Base-by-base conservation (phyloP, 2,797 vertebrate genomes). In the Malurus leucopterus region DNA sequence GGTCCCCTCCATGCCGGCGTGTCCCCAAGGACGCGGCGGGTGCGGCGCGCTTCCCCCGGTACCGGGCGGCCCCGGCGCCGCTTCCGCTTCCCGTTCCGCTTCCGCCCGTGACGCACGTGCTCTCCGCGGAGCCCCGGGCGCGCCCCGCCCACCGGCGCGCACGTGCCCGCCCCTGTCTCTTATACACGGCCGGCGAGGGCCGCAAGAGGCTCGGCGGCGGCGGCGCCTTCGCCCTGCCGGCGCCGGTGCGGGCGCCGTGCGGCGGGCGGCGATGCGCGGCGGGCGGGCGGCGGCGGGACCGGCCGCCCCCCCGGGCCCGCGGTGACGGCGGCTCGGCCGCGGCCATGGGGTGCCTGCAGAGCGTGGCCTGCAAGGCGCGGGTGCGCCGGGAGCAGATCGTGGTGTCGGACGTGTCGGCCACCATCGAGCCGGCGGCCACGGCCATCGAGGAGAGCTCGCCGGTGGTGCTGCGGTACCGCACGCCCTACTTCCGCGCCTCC, bases 401-500 rank as follows among this genome's bases (percentile, higher is more conserved):
- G 92, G 99, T 99, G 90, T 98, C 98, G 87, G 99, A 99, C 94
- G 98, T 99, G 95, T 98, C 98, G 74, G 99, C 99, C 95, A 98
- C 98, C 92, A 99, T 99, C 89, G 99, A 99, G 97, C 98, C 98
- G 92, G 98, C 98, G 93, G 98, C 98, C 76, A 99, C 99, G 44
- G 96, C 98, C 95, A 99, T 99, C 44, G 99, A 99, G 95, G 99
- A 99, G 97, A 99, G 98, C 96, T 99, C 99, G 83, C 99, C 99
- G 62, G 99, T 99, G 96, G 99, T 99, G 95, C 98, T 99, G 84
- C 98, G 99, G 21, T 99, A 99, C 97, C 99, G 98, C 97, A 99
- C 99, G 81, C 99, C 99, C 72, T 99, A 99, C 95, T 99, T 99
- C 96, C 99, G 99, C 97, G 99, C 99, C 65, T 98, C 98, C 36